Evolutionary conservation across 1,140 invertebrate species (phyloP), one percentile per base, ranked within the genome.

Genomic region (Agrypnia vestita): DNA sequence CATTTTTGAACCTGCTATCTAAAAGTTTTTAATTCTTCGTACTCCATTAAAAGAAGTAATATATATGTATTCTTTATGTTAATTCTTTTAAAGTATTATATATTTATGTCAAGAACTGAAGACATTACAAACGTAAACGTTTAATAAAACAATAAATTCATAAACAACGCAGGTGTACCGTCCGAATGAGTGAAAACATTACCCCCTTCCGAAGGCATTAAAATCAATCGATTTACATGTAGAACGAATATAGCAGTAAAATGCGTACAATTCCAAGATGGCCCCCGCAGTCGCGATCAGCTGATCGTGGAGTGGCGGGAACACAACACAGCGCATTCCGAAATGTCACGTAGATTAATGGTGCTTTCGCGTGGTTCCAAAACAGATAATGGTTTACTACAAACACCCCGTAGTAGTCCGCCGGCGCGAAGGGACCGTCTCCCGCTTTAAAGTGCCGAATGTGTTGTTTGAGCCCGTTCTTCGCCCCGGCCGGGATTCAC

Each of bases 321-420:
- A 61, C 75, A 77, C 75, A 77, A 61, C 25, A 64, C 62, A 72
- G 64, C 71, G 53, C 79, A 80, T 83, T 80, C 82, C 77, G 76
- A 69, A 80, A 77, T 80, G 82, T 80, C 82, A 83, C 59, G 72
- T 72, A 83, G 79, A 83, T 83, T 83, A 83, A 83, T 83, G 82
- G 82, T 53, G 56, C 55, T 62, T 73, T 75, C 76, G 75, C 80
- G 80, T 81, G 80, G 80, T 64, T 76, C 76, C 69, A 73, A 78
- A 83, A 80, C 78, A 77, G 71, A 77, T 80, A 80, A 80, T 80
- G 81, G 47, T 69, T 77, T 67, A 77, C 75, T 77, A 77, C 47
- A 77, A 56, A 62, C 35, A 53, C 51, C 47, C 61, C 56, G 61
- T 76, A 75, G 73, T 75, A 69, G 56, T 80, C 62, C 62, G 73